Evolutionary conservation across 2,888 invertebrate genomes (phyloP).

Genomic region (Drosophila birchii): DNA sequence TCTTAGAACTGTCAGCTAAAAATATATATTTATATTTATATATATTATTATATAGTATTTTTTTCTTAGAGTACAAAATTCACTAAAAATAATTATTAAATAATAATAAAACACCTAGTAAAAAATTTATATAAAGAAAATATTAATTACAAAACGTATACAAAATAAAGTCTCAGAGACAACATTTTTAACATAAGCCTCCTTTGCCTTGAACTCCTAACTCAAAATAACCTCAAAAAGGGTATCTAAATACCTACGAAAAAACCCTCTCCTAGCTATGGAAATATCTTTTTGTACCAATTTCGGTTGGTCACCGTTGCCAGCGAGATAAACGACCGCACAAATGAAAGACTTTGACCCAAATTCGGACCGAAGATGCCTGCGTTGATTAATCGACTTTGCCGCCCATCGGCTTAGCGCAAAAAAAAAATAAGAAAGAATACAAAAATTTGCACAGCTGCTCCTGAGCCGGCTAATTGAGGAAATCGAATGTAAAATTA

Average conservation of each 20-base stretch:
- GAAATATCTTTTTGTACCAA: slow-evolving; percentile 40
- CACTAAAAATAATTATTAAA: not conserved
- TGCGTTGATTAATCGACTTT: slow-evolving; percentile 72
- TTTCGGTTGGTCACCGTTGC: slow-evolving; percentile 33
- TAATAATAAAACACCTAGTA: not conserved
- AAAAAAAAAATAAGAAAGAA: slow-evolving; percentile 6
- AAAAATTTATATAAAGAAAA: not conserved
- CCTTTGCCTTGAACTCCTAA: not conserved
- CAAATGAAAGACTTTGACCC: slow-evolving; percentile 68
- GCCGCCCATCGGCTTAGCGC: slow-evolving; percentile 59
- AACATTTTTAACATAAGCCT: not conserved
- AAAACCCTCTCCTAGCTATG: slow-evolving; percentile 52
- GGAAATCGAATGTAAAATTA: slow-evolving; percentile 80
- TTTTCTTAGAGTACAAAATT: not conserved
- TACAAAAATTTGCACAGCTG: slow-evolving; percentile 39
- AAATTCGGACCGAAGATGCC: slow-evolving; percentile 61
- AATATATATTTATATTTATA: too few species aligned
- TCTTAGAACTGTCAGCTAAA: not conserved
- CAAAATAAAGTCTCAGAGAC: too few species aligned
- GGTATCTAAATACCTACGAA: not conserved
- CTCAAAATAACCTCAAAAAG: not conserved
- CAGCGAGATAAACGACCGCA: slow-evolving; percentile 48
- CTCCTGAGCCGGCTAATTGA: slow-evolving; percentile 75
- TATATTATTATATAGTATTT: too few species aligned
- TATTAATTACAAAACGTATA: too few species aligned